These are phyloP conservation scores for Sycophila texana DNA, from an alignment of 2,888 invertebrate species.

Conservation along the genomic window DNA sequence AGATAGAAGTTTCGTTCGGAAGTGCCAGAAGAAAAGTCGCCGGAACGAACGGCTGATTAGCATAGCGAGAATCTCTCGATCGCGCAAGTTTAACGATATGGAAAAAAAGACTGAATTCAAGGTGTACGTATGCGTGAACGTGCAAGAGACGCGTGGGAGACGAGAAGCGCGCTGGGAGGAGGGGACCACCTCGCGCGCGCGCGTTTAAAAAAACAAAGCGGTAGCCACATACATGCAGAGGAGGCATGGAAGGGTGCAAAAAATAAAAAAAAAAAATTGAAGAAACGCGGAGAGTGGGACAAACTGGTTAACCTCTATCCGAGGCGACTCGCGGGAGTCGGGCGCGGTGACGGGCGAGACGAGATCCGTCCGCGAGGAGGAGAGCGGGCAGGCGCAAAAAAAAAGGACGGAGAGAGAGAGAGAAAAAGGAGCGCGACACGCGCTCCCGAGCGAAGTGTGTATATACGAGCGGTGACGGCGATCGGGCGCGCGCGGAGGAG, in stretches of 20 bases:
- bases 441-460: neutral
- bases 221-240: neutral
- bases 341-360: constrained; percentile 54
- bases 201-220: neutral
- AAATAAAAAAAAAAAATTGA: constrained; percentile 53
- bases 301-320: constrained; percentile 74
- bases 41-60: too few relatives aligned
- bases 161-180: neutral
- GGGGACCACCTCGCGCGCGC: neutral
- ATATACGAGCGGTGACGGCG: neutral
- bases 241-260: neutral
- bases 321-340: constrained; percentile 54
- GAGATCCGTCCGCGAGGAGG: constrained; percentile 53
- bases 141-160: neutral
- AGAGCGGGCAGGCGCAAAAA: constrained; percentile 24
- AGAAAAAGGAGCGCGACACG: constrained; percentile 25
- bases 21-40: too few relatives aligned
- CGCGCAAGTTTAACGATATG: too few relatives aligned
- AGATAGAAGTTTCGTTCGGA: too few relatives aligned
- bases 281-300: constrained; percentile 70
- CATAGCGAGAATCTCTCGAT: too few relatives aligned
- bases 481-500: constrained; percentile 60
- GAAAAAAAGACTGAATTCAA: neutral
- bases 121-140: neutral
- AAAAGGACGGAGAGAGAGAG: constrained; percentile 52